These are phyloP conservation scores for Drosophila paulistorum DNA, from an alignment of 1,140 invertebrate species.

Conservation along the genomic window DNA sequence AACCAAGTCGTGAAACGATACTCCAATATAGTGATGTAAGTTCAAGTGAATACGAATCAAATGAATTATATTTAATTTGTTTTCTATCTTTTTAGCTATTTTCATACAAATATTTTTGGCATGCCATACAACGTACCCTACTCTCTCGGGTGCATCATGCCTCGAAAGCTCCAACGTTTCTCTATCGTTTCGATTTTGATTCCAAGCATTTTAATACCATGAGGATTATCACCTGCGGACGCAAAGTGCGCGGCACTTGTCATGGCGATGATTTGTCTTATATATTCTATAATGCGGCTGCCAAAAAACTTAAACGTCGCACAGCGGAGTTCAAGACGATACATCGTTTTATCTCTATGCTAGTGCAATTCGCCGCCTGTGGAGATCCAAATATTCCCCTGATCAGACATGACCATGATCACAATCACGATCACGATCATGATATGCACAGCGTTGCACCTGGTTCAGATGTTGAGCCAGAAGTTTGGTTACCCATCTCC, in stretches of 20 bases:
- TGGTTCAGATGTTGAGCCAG: slow-evolving; percentile 15
- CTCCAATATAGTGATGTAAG: slow-evolving; percentile 79
- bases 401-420: slow-evolving; percentile 41
- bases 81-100: slow-evolving; percentile 59
- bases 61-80: not conserved
- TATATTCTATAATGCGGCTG: slow-evolving; percentile 85
- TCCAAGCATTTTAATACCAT: slow-evolving; percentile 78
- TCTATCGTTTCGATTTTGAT: slow-evolving; percentile 84
- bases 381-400: slow-evolving; percentile 74
- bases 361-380: slow-evolving; percentile 83
- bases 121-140: slow-evolving; percentile 82
- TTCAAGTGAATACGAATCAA: not conserved
- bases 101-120: slow-evolving; percentile 83
- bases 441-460: slow-evolving; percentile 15
- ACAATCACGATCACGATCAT: not conserved
- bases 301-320: slow-evolving; percentile 79
- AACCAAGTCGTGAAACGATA: slow-evolving; percentile 58
- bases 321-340: slow-evolving; percentile 82
- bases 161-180: slow-evolving; percentile 80
- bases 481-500: slow-evolving; percentile 64
- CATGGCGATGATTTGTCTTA: slow-evolving; percentile 88
- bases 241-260: slow-evolving; percentile 83
- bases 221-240: slow-evolving; percentile 82
- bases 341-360: slow-evolving; percentile 75
- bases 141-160: slow-evolving; percentile 71